A percentile compares a stretch with the other conserved stretches of the same genome.
phyloP scores from a whole-genome alignment of 1,140 invertebrate genomes.

The Coenobita brevimanus region DNA sequence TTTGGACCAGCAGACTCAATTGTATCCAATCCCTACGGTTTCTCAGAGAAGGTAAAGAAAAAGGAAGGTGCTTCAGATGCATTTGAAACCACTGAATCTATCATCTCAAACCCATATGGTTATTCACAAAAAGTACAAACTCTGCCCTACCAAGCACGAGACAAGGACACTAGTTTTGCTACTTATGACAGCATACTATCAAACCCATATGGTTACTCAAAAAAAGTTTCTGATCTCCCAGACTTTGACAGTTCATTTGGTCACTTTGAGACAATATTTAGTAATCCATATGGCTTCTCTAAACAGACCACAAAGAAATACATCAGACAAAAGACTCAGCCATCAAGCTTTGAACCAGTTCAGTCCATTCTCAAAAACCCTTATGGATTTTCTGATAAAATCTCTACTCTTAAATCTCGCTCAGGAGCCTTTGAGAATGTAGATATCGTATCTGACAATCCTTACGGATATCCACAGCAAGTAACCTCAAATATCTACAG shows the following conservation, averaged over 20 bases:
- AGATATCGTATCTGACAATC: background rate
- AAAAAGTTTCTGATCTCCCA: background rate
- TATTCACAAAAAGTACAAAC: background rate
- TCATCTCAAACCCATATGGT: background rate
- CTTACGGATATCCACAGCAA: background rate
- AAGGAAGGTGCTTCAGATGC: background rate
- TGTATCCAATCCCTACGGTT: slow-evolving; percentile 11
- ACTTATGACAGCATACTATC: background rate
- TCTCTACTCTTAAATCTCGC: background rate
- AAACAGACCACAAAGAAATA: no score
- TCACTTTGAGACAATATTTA: background rate
- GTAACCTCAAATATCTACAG: background rate
- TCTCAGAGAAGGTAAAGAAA: background rate
- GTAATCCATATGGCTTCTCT: slow-evolving; percentile 2
- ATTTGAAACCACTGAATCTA: background rate
- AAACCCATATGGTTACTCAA: background rate
- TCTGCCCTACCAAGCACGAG: background rate
- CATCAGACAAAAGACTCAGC: no score
- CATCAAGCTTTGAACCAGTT: background rate
- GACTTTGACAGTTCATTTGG: background rate
- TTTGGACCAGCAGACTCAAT: background rate
- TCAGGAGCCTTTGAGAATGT: background rate
- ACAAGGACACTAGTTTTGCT: background rate
- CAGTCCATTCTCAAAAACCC: background rate
- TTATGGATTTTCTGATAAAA: slow-evolving; percentile 5